Base-by-base conservation (phyloP, 2,888 invertebrate genomes). In the Parnassius orleans region DNA sequence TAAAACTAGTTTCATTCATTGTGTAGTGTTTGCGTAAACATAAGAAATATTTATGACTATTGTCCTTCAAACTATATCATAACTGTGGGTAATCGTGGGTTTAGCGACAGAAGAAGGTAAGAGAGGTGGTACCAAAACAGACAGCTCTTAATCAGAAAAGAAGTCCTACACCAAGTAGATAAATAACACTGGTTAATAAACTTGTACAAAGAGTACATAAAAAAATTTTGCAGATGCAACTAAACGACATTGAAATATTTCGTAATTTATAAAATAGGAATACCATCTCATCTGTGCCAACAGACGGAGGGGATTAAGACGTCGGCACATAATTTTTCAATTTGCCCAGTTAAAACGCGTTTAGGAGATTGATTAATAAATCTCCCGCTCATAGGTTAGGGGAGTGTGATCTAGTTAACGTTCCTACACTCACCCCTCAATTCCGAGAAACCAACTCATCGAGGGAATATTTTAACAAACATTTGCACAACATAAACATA, bases 331-430 rank as follows among this genome's bases (percentile, higher is more conserved):
- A 86, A 86, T 86, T 86, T 86, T 86, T 86, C 86, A 86, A 86
- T 86, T 86, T 84, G 80, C 81, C 79, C 84, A 81, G 84, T 86
- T 86, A 86, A 85, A 79, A 77, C 78, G 80, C 81, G 84, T 85
- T 87, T 82, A 86, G 83, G 83, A 84, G 89, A 87, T 88, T 86
- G 90, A 90, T 90, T 88, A 88, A 90, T 89, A 89, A 90, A 90
- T 90, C 88, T 86, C 80, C 76, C 75, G 61, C 70, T 67, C 69
- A 66, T 67, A 66, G 65, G 70, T 73, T 73, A 71, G 81, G 85
- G 86, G 84, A 76, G 77, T 71, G 77, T 81, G 81, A 86, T 86
- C 80, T 79, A 83, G 85, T 86, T 86, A 86, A 75, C 80, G 80
- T 78, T 73, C 79, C 76, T 69, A 65, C 73, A 69, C 73, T 70